These are phyloP conservation scores for Adelognathus sp. DNA, from an alignment of 2,888 invertebrate genomes.

Conservation along the genomic window DNA sequence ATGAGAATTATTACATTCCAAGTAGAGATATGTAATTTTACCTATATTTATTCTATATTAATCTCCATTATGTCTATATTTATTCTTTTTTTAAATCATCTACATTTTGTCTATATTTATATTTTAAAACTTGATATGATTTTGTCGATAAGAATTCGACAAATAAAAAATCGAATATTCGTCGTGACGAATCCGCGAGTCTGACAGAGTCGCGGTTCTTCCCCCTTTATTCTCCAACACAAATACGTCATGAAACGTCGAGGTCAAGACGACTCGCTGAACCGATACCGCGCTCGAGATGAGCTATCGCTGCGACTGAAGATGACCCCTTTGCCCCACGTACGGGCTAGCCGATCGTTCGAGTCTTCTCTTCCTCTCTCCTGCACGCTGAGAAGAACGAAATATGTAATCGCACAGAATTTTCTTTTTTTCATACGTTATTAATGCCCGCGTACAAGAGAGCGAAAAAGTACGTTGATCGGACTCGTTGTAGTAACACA, in stretches of 20 bases:
- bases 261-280: conserved; percentile 67
- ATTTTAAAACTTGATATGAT: too few relatives aligned
- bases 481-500: not conserved
- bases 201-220: not conserved
- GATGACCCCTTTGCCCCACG: conserved; percentile 65
- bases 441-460: not conserved
- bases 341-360: not conserved
- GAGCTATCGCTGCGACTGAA: conserved; percentile 65
- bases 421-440: not conserved
- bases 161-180: not conserved
- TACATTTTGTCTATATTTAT: too few relatives aligned
- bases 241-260: conserved; percentile 59
- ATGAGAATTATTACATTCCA: too few relatives aligned
- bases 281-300: conserved; percentile 65
- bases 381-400: conserved; percentile 1
- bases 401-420: conserved; percentile 8
- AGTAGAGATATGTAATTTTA: too few relatives aligned
- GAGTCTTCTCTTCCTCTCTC: not conserved
- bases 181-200: not conserved
- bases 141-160: not conserved
- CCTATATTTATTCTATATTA: too few relatives aligned
- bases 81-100: not conserved
- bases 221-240: not conserved
- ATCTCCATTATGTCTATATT: not conserved
- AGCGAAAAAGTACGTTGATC: not conserved